Percentiles rank a stretch among this genome's conserved stretches.
Evolutionary conservation across 2,113 vertebrate genomes (phyloP).

Genomic region (Dendropsophus ebraccatus): DNA sequence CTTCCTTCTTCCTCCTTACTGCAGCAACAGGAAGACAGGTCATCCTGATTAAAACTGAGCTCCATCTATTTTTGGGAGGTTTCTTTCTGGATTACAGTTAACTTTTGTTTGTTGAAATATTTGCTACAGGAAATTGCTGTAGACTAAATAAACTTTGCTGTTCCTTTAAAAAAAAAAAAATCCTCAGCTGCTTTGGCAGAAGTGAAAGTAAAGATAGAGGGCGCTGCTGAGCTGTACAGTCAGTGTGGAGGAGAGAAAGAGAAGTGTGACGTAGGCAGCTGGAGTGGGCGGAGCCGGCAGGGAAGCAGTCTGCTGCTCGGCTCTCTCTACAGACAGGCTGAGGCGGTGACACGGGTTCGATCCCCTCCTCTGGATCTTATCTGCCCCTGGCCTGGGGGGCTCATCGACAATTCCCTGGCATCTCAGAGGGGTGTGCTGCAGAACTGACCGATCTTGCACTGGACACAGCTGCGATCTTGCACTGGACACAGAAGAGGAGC

Average conservation of each 20-base stretch:
- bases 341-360: constrained; percentile 45
- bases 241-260: neutral
- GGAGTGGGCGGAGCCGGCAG: neutral
- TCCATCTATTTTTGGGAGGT: neutral
- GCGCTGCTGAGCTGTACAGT: constrained; percentile 37
- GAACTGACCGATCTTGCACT: neutral
- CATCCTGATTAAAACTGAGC: neutral
- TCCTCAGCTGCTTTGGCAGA: neutral
- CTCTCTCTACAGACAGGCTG: constrained; percentile 45
- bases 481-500: constrained; percentile 21
- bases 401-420: neutral
- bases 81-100: neutral
- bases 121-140: neutral
- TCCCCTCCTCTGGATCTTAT: constrained; percentile 24
- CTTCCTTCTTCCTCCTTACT: neutral
- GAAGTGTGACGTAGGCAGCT: constrained; percentile 38
- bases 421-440: neutral
- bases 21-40: neutral
- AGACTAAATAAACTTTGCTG: constrained; percentile 14
- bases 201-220: constrained; percentile 52
- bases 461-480: neutral
- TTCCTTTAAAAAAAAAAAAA: neutral
- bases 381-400: constrained; percentile 15
- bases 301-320: constrained; percentile 38
- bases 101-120: neutral